Percentiles rank a stretch among this genome's conserved stretches.
phyloP scores from a whole-genome alignment of 2,888 invertebrate species.

The Drosophila lacicola region DNA sequence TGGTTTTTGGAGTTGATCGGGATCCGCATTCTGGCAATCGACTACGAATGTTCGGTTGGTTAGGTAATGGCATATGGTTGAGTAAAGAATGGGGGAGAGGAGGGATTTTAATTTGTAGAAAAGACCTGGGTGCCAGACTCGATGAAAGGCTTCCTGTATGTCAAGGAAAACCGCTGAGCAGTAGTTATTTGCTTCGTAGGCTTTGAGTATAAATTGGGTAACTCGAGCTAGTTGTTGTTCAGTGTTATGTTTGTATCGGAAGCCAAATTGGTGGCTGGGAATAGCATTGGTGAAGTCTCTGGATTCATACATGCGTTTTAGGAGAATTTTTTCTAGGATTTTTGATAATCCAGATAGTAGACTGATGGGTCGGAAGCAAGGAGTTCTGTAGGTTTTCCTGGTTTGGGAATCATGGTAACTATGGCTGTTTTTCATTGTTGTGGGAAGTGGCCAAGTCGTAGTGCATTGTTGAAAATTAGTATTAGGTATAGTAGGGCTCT shows the following conservation, averaged over 20 bases:
- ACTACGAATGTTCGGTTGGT: too few relatives aligned
- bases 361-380: constrained; percentile 12
- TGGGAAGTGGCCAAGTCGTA: too few relatives aligned
- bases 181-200: neutral
- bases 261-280: constrained; percentile 9
- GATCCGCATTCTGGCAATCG: too few relatives aligned
- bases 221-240: constrained; percentile 1
- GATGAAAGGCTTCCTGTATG: neutral
- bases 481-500: too few relatives aligned
- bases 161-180: too few relatives aligned
- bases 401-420: constrained; percentile 2
- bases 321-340: constrained; percentile 1
- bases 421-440: constrained; percentile 4
- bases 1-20: too few relatives aligned
- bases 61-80: too few relatives aligned
- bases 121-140: too few relatives aligned
- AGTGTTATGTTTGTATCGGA: neutral
- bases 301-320: neutral
- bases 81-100: too few relatives aligned
- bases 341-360: constrained; percentile 6
- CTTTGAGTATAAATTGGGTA: constrained; percentile 2
- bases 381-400: constrained; percentile 5
- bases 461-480: too few relatives aligned
- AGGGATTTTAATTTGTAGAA: too few relatives aligned
- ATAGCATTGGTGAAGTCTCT: too few relatives aligned